Evolutionary conservation across 2,797 vertebrate genomes (phyloP).

Genomic region (Babyrousa celebensis): DNA sequence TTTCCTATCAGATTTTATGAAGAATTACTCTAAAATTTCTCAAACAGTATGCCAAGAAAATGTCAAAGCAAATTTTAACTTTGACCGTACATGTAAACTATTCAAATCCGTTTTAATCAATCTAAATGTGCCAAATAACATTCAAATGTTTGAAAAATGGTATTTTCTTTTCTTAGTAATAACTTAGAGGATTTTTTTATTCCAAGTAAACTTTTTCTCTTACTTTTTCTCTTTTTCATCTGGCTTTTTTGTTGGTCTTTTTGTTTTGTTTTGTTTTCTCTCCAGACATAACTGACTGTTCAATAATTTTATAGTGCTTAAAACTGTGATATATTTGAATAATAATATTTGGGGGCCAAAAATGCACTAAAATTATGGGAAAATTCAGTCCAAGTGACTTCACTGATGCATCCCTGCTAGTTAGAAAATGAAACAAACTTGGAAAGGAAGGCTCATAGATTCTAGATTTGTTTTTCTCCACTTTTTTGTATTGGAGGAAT

Average conservation of each 20-base stretch:
- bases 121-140: not conserved
- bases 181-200: constrained; percentile 14
- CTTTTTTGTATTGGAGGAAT: not conserved
- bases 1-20: constrained; percentile 52
- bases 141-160: constrained; percentile 57
- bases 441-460: not conserved
- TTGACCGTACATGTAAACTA: not conserved
- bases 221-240: too few relatives aligned
- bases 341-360: not conserved
- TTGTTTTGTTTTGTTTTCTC: not conserved
- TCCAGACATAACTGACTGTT: not conserved
- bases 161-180: not conserved
- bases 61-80: constrained; percentile 69
- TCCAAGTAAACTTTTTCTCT: not conserved
- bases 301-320: not conserved
- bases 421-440: not conserved
- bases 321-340: not conserved
- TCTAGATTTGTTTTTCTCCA: not conserved
- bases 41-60: not conserved
- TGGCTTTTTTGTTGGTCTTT: not conserved
- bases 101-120: constrained; percentile 42
- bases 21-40: constrained; percentile 58
- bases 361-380: not conserved
- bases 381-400: not conserved
- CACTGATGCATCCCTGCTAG: not conserved